These are phyloP conservation scores for Achlya flavicornis DNA, from an alignment of 2,888 invertebrate species.

Conservation along the genomic window DNA sequence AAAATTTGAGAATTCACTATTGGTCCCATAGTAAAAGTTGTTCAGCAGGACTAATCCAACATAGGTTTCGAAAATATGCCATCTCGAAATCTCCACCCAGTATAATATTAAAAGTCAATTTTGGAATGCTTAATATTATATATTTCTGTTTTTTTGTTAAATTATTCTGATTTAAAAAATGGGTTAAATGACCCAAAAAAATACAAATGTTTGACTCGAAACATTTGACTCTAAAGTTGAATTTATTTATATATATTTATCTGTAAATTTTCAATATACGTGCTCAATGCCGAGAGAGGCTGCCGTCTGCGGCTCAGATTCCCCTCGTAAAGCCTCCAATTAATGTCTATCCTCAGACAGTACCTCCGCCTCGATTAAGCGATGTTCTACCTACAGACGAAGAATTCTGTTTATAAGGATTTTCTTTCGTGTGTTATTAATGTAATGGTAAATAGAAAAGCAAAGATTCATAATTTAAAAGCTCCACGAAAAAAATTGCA, in stretches of 20 bases:
- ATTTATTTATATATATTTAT: constrained; percentile 24
- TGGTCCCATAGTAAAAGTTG: too few relatives aligned
- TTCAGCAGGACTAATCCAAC: too few relatives aligned
- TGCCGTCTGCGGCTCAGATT: constrained; percentile 65
- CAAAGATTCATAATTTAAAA: too few relatives aligned
- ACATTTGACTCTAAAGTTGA: neutral
- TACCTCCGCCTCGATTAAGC: constrained; percentile 73
- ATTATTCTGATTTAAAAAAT: too few relatives aligned
- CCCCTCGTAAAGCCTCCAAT: constrained; percentile 77
- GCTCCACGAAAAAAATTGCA: too few relatives aligned
- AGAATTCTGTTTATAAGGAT: constrained; percentile 4
- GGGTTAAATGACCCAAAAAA: too few relatives aligned
- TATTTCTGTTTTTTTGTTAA: too few relatives aligned
- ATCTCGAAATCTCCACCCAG: too few relatives aligned
- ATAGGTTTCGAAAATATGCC: too few relatives aligned
- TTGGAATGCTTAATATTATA: neutral
- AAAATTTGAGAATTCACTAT: too few relatives aligned
- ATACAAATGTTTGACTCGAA: too few relatives aligned
- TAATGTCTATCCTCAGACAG: constrained; percentile 67
- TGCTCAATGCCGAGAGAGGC: constrained; percentile 47
- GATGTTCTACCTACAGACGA: constrained; percentile 47
- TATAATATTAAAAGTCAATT: neutral
- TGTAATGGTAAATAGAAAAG: neutral
- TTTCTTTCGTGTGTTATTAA: constrained; percentile 1
- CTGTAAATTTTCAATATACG: constrained; percentile 44